Base-by-base conservation (phyloP, 30 jellyfish, hydroid and myxozoan genomes). In the Cassiopea andromeda region DNA sequence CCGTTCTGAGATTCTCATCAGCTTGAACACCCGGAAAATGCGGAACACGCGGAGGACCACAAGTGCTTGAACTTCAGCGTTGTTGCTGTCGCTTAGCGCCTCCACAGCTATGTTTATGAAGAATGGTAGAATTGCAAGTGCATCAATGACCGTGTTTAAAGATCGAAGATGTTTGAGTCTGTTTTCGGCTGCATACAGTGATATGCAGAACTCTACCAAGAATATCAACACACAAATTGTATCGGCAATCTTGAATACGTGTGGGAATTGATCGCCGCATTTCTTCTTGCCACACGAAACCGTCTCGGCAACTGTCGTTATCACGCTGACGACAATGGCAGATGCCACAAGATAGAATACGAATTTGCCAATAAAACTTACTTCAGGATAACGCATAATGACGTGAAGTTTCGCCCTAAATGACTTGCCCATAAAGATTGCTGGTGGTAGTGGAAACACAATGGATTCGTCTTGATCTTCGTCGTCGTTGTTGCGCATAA, bases 1-100 rank as follows among this genome's bases (percentile, higher is more conserved):
- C 48, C 97, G 72, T 73, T 91, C 97, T 13, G 97, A 91, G 75
- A 92, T 91, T 16, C 97, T 91, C 94, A 91, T 78, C 57, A 91
- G 85, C 58, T 91, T 91, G 90, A 91, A 91, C 18, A 91, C 97
- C 7, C 97, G 88, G 74, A 91, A 91, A 49, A 91, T 91, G 72
- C 97, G 91, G 46, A 91, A 91, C 17, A 84, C 97, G 50, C 97
- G 94, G 18, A 91, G 72, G 16, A 90, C 64, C 0, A 91, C 97
- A 46, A 91, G 83, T 1, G 97, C 93, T 58, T 91, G 97, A 48
- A 89, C 81, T 67, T 81, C 96, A 0, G 92, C 88, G 66, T 72
- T 84, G 72, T 78, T 49, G 83, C 85, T 91, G 38, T 61, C 74
- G 85, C 89, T 75, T 16, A 84, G 75, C 8, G 93, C 87, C 27